These are phyloP conservation scores for Serrognathus titanus DNA, from an alignment of 2,888 invertebrate species.

Conservation along the genomic window DNA sequence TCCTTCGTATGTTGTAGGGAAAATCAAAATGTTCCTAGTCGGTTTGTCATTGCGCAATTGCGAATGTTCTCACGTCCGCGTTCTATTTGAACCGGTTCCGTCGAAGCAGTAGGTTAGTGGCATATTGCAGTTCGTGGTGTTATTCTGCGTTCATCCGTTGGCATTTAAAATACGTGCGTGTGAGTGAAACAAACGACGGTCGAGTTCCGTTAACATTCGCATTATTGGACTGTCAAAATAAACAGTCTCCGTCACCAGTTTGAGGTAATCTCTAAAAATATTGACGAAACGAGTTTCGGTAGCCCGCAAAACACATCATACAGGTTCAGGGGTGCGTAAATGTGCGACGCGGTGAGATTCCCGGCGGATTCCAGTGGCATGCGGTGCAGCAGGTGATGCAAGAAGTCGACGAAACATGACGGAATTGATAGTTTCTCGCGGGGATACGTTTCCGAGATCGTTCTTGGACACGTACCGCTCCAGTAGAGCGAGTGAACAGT, in stretches of 20 bases:
- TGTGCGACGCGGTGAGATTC: not conserved
- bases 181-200: slow-evolving; percentile 7
- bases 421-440: slow-evolving; percentile 46
- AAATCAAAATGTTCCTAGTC: not conserved
- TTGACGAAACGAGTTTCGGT: slow-evolving; percentile 4
- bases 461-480: slow-evolving; percentile 47
- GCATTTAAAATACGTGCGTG: not conserved
- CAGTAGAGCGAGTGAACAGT: slow-evolving; percentile 40
- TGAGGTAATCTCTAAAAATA: slow-evolving; percentile 18
- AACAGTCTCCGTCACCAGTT: not conserved
- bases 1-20: not conserved
- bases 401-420: slow-evolving; percentile 37
- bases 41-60: slow-evolving; percentile 12
- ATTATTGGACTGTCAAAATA: slow-evolving; percentile 1
- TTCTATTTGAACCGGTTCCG: slow-evolving; percentile 5
- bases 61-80: slow-evolving; percentile 7
- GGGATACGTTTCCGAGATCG: slow-evolving; percentile 49
- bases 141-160: not conserved
- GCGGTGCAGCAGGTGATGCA: not conserved
- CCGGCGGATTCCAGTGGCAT: not conserved
- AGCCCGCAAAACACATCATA: not conserved
- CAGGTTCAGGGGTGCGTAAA: too few species aligned
- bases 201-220: slow-evolving; percentile 5
- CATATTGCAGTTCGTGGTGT: not conserved
- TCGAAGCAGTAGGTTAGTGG: slow-evolving; percentile 14